Evolutionary conservation across 1,140 invertebrate genomes (phyloP), one percentile per base, ranked within the genome.

Genomic region (Drosophila quadrilineata): DNA sequence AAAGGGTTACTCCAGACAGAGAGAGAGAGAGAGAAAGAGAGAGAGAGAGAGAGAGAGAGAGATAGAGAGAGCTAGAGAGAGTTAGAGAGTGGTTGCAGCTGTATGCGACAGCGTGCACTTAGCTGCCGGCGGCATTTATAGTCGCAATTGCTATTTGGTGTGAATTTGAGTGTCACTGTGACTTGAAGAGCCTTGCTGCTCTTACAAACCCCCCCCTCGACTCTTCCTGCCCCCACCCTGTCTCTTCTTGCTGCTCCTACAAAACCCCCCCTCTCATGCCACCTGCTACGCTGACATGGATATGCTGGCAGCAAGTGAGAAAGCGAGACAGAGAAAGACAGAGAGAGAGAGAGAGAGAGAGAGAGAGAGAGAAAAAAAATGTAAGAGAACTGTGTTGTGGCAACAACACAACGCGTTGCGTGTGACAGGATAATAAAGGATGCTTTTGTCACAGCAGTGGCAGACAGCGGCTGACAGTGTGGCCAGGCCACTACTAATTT

Each of bases 391-490:
- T n/a, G n/a, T n/a, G n/a, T n/a, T n/a, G n/a, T n/a, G n/a, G n/a
- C 35, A 38, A 38, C 21, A 19, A 24, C 22, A 17, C 43, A 17
- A 31, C 31, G 36, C 26, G 64, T 53, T 71, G 69, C 69, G 69
- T 71, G 65, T 63, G 69, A 68, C 69, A 68, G 69, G 65, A 71
- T 71, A 71, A 68, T 71, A 71, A 68, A 71, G 65, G 69, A 68
- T 58, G 58, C 64, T 28, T 53, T 63, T 68, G 65, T 68, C 58
- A 52, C 58, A 56, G 57, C 22, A n/a, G n/a, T n/a, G n/a, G n/a
- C n/a, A n/a, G n/a, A n/a, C n/a, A n/a, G n/a, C n/a, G n/a, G n/a
- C n/a, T n/a, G n/a, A n/a, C n/a, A n/a, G n/a, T n/a, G n/a, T n/a
- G 8, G 29, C 54, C 24, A 36, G 38, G 3, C 12, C n/a, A n/a